These are phyloP conservation scores for Ligdia adustata DNA, from an alignment of 2,888 invertebrate genomes.

Conservation along the genomic window DNA sequence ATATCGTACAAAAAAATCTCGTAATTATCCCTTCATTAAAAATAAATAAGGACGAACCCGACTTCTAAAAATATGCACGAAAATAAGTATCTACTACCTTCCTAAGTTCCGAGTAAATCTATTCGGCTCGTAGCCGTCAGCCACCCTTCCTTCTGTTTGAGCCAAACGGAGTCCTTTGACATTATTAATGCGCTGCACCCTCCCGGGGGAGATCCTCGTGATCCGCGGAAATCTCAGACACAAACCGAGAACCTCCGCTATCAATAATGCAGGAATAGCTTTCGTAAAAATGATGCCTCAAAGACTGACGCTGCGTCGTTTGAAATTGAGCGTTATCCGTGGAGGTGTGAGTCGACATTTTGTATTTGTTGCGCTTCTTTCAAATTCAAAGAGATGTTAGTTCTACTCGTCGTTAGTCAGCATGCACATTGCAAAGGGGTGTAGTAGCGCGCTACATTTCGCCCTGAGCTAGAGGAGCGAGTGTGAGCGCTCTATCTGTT, in stretches of 20 bases:
- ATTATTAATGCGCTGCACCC: conserved; percentile 27
- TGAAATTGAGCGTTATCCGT: conserved; percentile 28
- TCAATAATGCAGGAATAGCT: conserved; percentile 52
- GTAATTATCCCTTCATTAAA: conserved; percentile 2
- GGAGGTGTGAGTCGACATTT: conserved; percentile 2
- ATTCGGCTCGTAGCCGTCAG: background rate
- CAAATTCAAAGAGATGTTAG: conserved; percentile 42
- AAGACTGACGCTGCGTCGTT: conserved; percentile 20
- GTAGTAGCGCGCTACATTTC: too few species aligned
- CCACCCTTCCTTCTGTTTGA: background rate
- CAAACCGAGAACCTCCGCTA: conserved; percentile 44
- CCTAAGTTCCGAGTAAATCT: conserved; percentile 5
- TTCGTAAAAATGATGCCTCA: conserved; percentile 44
- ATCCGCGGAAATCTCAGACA: conserved; percentile 37
- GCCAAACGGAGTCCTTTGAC: conserved; percentile 19
- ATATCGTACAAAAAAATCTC: too few species aligned
- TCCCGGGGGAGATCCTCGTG: conserved; percentile 12
- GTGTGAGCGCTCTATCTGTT: conserved; percentile 3
- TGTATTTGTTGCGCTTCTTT: conserved; percentile 26
- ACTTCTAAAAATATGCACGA: conserved; percentile 1
- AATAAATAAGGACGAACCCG: background rate
- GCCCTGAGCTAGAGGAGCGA: too few species aligned
- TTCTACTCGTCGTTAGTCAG: too few species aligned
- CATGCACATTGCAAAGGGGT: too few species aligned
- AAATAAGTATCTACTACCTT: background rate